Evolutionary conservation across 2,888 invertebrate species (phyloP), one percentile per base, ranked within the genome.

Genomic region (Calameuta pallipes): DNA sequence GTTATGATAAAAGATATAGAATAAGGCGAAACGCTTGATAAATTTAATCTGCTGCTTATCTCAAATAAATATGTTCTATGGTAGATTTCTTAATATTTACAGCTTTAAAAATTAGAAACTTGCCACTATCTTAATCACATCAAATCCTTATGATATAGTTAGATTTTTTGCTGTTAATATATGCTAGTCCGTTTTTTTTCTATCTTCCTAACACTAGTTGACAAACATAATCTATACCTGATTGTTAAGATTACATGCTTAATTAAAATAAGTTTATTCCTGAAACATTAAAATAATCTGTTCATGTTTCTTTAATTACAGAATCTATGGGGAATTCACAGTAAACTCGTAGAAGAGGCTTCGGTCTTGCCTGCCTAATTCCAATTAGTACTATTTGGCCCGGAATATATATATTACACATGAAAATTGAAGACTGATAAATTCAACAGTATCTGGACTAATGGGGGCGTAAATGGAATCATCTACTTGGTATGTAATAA

Each of bases 261-360:
- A 9, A 56, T 56, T 23, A 56, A 9, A 23, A 56, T 56, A 56
- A 56, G 15, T 56, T 23, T 23, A 23, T 23, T 56, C 23, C 23
- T 23, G 15, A 23, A 56, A 56, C 23, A 9, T 56, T 56, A 56
- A 56, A 56, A 23, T 56, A 23, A 23, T 56, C 6, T 56, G 9
- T 56, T 56, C 0, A 9, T 56, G 23, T 30, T 78, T 76, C 80
- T 82, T 85, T 87, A 86, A 85, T 92, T 93, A 81, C 92, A 93
- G 93, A 92, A 91, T 86, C 89, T 93, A 82, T 92, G 92, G 89
- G 91, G 90, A 79, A 92, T 93, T 77, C 93, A 93, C 88, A 92
- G 92, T 85, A 91, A 92, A 87, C 86, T 93, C 82, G 91, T 93
- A 80, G 92, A 92, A 75, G 85, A 87, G 13, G 74, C 77, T 77